phyloP scores from a whole-genome alignment of 2,797 vertebrate species.

The Lutjanus argentimaculatus region DNA sequence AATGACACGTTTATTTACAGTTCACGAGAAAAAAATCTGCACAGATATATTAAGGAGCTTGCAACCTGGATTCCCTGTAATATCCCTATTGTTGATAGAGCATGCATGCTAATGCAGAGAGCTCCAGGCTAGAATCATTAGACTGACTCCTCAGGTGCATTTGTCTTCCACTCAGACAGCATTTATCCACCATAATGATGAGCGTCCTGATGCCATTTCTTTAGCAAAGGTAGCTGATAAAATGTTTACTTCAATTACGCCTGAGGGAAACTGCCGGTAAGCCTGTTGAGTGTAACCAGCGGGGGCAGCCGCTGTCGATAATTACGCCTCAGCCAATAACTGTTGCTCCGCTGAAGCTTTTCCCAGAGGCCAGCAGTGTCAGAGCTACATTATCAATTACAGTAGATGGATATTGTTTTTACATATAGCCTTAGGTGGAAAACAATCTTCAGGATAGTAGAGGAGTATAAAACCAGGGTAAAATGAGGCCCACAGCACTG shows the following conservation, averaged over 20 bases:
- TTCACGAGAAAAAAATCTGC: not conserved
- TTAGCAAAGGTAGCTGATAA: slow-evolving; percentile 69
- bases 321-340: slow-evolving; percentile 67
- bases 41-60: slow-evolving; percentile 23
- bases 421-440: slow-evolving; percentile 44
- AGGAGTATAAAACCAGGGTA: slow-evolving; percentile 6
- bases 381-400: slow-evolving; percentile 64
- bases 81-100: slow-evolving; percentile 42
- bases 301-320: slow-evolving; percentile 65
- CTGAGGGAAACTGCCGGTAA: slow-evolving; percentile 56
- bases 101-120: slow-evolving; percentile 46
- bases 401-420: slow-evolving; percentile 41
- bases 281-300: slow-evolving; percentile 67
- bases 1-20: slow-evolving; percentile 20
- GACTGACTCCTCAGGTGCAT: slow-evolving; percentile 54
- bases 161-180: slow-evolving; percentile 64
- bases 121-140: slow-evolving; percentile 58
- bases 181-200: slow-evolving; percentile 69
- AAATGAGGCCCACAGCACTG: slow-evolving; percentile 8
- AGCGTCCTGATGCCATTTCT: slow-evolving; percentile 49
- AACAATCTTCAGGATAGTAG: slow-evolving; percentile 12
- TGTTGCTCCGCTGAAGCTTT: slow-evolving; percentile 49
- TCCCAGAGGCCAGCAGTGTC: slow-evolving; percentile 44
- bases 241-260: slow-evolving; percentile 73
- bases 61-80: slow-evolving; percentile 22